Conservation (phyloP, 2,888 invertebrate species). For the Idaea aversata region DNA sequence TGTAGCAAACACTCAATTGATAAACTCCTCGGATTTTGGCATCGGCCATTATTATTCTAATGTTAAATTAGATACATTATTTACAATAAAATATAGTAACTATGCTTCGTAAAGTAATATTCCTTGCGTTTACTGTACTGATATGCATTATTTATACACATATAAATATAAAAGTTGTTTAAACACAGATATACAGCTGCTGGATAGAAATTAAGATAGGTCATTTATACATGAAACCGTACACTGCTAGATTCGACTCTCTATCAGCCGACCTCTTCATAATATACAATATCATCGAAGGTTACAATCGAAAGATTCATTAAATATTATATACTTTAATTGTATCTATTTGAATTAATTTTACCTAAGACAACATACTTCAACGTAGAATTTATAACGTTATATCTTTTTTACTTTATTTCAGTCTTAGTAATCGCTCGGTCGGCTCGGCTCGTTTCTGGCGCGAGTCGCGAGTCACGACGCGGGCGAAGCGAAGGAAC, state of each 20-base stretch:
- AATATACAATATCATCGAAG: conserved; percentile 66
- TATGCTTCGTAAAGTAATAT: conserved; percentile 74
- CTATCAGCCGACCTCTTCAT: conserved; percentile 61
- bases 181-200: conserved; percentile 74
- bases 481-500: conserved; percentile 44
- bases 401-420: conserved; percentile 72
- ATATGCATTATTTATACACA: conserved; percentile 71
- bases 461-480: conserved; percentile 61
- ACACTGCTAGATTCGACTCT: conserved; percentile 70
- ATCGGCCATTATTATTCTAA: conserved; percentile 69
- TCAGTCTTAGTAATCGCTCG: conserved; percentile 80
- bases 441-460: conserved; percentile 70
- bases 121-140: conserved; percentile 73
- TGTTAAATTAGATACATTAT: conserved; percentile 76
- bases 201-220: conserved; percentile 74
- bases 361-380: conserved; percentile 77
- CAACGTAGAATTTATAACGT: conserved; percentile 76
- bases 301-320: conserved; percentile 71
- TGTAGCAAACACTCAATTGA: conserved; percentile 79
- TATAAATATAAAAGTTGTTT: conserved; percentile 80
- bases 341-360: conserved; percentile 77
- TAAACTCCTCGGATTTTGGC: conserved; percentile 72
- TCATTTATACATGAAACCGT: conserved; percentile 71
- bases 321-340: conserved; percentile 76
- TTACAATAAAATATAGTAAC: conserved; percentile 78